These are phyloP conservation scores for Heliocidaris tuberculata DNA, from an alignment of 35 echinoderm and acorn worm genomes.

Conservation along the genomic window DNA sequence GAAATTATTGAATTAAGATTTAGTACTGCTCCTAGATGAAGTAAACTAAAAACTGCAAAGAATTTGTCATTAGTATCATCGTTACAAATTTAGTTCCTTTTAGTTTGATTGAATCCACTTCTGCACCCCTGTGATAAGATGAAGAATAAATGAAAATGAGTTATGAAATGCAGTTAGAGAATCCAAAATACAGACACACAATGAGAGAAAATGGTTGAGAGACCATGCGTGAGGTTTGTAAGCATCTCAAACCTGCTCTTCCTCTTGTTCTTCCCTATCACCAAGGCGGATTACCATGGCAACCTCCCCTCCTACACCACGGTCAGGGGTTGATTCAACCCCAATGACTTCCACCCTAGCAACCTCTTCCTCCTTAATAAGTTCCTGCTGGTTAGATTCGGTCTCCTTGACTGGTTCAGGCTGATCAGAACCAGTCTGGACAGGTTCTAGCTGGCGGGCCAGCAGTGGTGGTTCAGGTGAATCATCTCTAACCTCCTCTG, in stretches of 20 bases:
- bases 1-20: neutral
- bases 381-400: neutral
- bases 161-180: neutral
- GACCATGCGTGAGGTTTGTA: conserved; percentile 9
- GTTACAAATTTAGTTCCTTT: neutral
- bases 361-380: neutral
- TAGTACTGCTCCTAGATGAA: neutral
- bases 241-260: conserved; percentile 12
- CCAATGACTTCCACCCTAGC: neutral
- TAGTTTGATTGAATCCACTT: neutral
- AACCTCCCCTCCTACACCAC: neutral
- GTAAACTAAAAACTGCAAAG: neutral
- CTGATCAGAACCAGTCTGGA: conserved; percentile 1
- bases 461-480: neutral
- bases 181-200: conserved; percentile 2
- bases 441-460: neutral
- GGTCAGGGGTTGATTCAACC: conserved; percentile 14
- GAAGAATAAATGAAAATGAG: neutral
- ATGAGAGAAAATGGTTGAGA: neutral
- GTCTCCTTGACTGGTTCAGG: conserved; percentile 13
- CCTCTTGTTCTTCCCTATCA: neutral
- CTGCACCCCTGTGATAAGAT: neutral
- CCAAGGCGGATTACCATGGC: neutral
- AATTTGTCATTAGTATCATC: neutral
- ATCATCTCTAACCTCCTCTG: neutral